phyloP scores from a whole-genome alignment of 2,888 invertebrate species.

The Nomada hirtipes region DNA sequence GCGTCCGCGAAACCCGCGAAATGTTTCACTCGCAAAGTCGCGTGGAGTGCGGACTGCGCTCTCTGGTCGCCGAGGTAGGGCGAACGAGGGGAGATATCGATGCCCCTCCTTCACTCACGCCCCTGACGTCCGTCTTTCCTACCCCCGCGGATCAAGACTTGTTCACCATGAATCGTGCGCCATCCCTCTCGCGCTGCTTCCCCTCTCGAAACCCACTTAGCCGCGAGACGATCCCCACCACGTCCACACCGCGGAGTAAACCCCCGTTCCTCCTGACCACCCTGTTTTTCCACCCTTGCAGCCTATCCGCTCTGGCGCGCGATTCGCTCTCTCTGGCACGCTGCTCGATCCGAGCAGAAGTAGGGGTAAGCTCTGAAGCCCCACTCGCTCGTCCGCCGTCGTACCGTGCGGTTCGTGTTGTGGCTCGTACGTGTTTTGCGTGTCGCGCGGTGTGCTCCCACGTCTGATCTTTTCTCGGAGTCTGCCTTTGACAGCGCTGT shows the following conservation, averaged over 20 bases:
- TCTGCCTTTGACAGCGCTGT: slow-evolving; percentile 19
- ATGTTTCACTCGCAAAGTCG: slow-evolving; percentile 80
- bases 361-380: slow-evolving; percentile 79
- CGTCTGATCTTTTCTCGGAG: not conserved
- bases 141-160: slow-evolving; percentile 51
- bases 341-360: slow-evolving; percentile 54
- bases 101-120: slow-evolving; percentile 76
- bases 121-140: slow-evolving; percentile 74
- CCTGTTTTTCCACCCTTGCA: slow-evolving; percentile 3
- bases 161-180: slow-evolving; percentile 46
- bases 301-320: slow-evolving; percentile 46
- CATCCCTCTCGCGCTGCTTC: slow-evolving; percentile 58
- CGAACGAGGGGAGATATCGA: slow-evolving; percentile 65
- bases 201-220: slow-evolving; percentile 38
- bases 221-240: slow-evolving; percentile 51
- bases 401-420: slow-evolving; percentile 80
- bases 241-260: slow-evolving; percentile 40
- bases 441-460: slow-evolving; percentile 65
- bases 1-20: slow-evolving; percentile 81
- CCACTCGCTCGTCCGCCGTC: slow-evolving; percentile 83
- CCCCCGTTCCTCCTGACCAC: slow-evolving; percentile 26
- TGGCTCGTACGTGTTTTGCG: slow-evolving; percentile 53
- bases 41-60: slow-evolving; percentile 70
- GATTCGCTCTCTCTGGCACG: slow-evolving; percentile 52
- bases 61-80: slow-evolving; percentile 53